Base-by-base conservation (phyloP, 2,113 vertebrate genomes). In the Equus quagga region DNA sequence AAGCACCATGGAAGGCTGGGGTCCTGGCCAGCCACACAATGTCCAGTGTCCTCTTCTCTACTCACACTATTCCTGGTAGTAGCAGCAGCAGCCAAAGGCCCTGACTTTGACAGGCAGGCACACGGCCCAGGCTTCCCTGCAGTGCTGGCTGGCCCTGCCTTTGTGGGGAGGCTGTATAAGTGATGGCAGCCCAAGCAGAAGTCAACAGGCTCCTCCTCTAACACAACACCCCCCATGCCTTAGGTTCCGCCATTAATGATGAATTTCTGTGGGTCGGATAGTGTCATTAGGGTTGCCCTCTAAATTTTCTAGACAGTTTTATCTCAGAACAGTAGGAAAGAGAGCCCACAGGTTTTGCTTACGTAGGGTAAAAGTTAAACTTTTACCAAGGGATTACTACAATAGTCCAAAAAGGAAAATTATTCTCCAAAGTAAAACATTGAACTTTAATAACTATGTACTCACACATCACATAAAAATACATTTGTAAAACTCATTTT, bases 361-460 rank as follows among this genome's bases (percentile, higher is more conserved):
- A 67, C 3, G 0, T 51, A 80, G 51, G 31, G 15, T 76, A 96
- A 70, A 97, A 89, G 41, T 79, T 62, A 95, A 44, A 73, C 21
- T 73, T 69, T 91, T 79, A 89, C 67, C 72, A 89, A 80, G 56
- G 41, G 17, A 94, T 93, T 93, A 82, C 44, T 75, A 51, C 6
- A 88, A 56, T 15, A 70, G 65, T 31, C 60, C 69, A 83, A 91
- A 91, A 91, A 49, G 49, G 31, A n/a, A 76, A 92, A 54, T 58
- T 81, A 36, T 51, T 94, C 67, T 92, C n/a, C 51, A 79, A 91
- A 69, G 46, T 11, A 96, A 98, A 98, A 90, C 62, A 96, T 98
- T 97, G 92, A 93, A 88, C 49, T 95, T 97, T 97, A 91, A 96
- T 91, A 97, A 36, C 93, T 84, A 86, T 67, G 54, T 56, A 84